A percentile compares a stretch with the other conserved stretches of the same genome.
These are phyloP conservation scores for Antheraea mylitta DNA, from an alignment of 1,140 invertebrate genomes.

Conservation along the genomic window DNA sequence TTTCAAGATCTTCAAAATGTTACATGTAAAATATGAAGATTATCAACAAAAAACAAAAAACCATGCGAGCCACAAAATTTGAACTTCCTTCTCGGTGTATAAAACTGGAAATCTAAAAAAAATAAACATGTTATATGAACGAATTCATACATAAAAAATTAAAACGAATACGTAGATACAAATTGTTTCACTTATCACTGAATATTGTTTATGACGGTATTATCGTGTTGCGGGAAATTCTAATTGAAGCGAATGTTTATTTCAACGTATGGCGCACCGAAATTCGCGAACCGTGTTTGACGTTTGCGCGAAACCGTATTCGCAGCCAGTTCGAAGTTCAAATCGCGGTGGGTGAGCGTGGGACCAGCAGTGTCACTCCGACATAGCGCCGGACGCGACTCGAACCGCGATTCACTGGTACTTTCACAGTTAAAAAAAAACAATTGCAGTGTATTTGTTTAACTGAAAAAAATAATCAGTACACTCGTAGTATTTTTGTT, in stretches of 20 bases:
- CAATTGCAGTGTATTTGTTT: neutral
- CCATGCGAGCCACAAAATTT: too few species aligned
- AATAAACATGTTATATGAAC: too few species aligned
- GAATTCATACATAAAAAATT: too few species aligned
- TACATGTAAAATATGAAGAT: too few species aligned
- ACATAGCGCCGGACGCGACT: constrained; percentile 24
- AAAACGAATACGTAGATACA: too few species aligned
- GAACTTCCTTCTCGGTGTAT: too few species aligned
- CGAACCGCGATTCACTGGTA: constrained; percentile 6
- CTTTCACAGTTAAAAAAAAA: neutral
- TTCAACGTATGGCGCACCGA: neutral
- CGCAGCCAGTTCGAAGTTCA: constrained; percentile 29
- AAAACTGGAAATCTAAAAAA: too few species aligned
- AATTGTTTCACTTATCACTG: too few species aligned
- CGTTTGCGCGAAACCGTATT: constrained; percentile 31
- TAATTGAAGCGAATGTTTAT: too few species aligned
- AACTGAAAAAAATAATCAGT: neutral
- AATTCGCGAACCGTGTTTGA: constrained; percentile 12
- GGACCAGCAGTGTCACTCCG: constrained; percentile 46
- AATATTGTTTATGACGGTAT: neutral
- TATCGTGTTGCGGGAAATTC: too few species aligned
- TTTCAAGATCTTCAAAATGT: too few species aligned
- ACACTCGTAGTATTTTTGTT: neutral
- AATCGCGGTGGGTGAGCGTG: constrained; percentile 42
- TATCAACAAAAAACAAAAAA: too few species aligned